Base-by-base conservation (phyloP, 2,113 vertebrate species). In the Nyctereutes procyonoides region DNA sequence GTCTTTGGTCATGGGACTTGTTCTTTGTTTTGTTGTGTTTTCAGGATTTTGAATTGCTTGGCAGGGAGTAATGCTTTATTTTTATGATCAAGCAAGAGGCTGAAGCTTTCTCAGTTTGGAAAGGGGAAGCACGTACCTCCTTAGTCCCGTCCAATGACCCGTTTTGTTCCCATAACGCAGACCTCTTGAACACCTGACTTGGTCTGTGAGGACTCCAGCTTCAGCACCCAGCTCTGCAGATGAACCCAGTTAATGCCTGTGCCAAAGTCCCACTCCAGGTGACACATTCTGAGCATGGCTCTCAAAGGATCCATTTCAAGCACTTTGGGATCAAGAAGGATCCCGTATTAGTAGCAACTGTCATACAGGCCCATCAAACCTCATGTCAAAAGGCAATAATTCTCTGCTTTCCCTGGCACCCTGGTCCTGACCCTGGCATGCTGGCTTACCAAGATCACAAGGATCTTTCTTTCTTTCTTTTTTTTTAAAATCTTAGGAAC, bases 1-100 rank as follows among this genome's bases (percentile, higher is more conserved):
- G 81, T 58, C 48, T 43, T 43, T 60, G 20, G 30, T n/a, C 74
- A 3, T 2, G 7, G 65, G 82, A 20, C 8, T 28, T 19, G 15
- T 11, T 81, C 81, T 96, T 73, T 43, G 71, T 56, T 86, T 71
- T 43, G n/a, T 51, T 69, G 48, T 60, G 20, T 81, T 80, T 48
- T 83, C 83, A 38, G 53, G 15, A 9, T 69, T 89, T 73, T 69
- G 80, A 69, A 38, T 94, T 22, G 22, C 30, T 88, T 88, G 88
- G 60, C 48, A 85, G 55, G n/a, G 9, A 62, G 19, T 10, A 20
- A 20, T 26, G 35, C 77, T 85, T 76, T 88, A n/a, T 28, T 48
- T 81, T 62, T 63, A 53, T 12, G 58, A 92, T 38, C 55, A 67
- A 55, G 76, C 35, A 79, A 90, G 56, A 69, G 51, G 80, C 74